phyloP scores from a whole-genome alignment of 2,797 vertebrate genomes.

The Ceryle rudis region DNA sequence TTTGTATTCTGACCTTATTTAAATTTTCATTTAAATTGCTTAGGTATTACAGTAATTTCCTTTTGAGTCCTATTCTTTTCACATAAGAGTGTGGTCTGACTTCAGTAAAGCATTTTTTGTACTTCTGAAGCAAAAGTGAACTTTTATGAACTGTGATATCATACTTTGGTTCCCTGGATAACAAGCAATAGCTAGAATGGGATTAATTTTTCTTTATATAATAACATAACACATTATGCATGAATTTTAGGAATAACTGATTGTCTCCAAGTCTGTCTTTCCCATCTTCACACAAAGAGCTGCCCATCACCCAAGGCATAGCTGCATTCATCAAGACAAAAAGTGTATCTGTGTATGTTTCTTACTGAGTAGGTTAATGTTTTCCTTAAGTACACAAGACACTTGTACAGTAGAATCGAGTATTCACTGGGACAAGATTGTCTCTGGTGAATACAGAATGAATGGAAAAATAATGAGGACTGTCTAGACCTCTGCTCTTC shows the following conservation, averaged over 20 bases:
- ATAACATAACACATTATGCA: fast-evolving
- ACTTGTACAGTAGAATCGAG: background rate
- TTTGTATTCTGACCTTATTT: background rate
- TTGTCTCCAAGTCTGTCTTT: background rate
- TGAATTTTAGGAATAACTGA: background rate
- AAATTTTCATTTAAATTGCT: background rate
- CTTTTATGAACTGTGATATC: background rate
- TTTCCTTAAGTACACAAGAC: background rate
- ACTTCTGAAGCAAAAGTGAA: background rate
- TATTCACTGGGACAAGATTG: background rate
- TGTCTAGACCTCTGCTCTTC: background rate
- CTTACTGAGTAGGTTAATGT: background rate
- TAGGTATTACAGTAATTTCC: background rate
- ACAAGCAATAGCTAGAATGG: background rate
- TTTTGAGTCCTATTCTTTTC: background rate
- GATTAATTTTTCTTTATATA: background rate
- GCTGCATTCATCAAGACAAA: background rate
- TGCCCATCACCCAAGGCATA: background rate
- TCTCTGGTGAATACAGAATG: background rate
- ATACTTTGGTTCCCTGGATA: background rate
- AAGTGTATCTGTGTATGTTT: background rate
- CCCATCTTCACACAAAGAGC: background rate
- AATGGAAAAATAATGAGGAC: background rate
- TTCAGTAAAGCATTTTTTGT: background rate
- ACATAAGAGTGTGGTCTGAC: background rate